A percentile compares a stretch with the other conserved stretches of the same genome.
Evolutionary conservation across 2,113 vertebrate genomes (phyloP).

Genomic region (Bufo bufo): DNA sequence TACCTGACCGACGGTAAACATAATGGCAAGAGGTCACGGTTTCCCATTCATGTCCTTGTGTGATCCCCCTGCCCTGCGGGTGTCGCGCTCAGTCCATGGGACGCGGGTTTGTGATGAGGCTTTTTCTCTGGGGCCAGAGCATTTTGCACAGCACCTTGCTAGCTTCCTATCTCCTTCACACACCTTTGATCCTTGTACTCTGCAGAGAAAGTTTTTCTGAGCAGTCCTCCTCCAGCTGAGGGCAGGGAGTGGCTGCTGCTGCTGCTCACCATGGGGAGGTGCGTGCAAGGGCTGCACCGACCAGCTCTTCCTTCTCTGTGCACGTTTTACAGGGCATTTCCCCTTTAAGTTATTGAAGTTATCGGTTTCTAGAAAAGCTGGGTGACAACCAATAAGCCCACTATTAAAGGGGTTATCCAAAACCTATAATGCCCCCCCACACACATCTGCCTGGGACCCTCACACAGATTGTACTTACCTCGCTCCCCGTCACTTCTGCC

Average conservation of each 20-base stretch:
- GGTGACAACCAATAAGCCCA: background rate
- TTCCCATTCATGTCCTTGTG: background rate
- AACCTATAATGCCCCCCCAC: too few species aligned
- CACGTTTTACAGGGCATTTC: background rate
- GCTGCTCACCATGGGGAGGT: too few species aligned
- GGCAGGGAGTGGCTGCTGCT: background rate
- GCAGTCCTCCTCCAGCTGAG: too few species aligned
- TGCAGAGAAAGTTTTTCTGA: background rate
- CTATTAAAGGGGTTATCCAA: too few species aligned
- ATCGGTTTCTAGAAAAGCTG: background rate
- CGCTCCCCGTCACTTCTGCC: too few species aligned
- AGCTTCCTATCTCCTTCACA: background rate
- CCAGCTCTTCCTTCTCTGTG: too few species aligned
- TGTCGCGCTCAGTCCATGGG: background rate
- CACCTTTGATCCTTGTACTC: conserved; percentile 25
- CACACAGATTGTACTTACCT: too few species aligned
- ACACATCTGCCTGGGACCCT: too few species aligned
- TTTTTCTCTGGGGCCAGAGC: too few species aligned
- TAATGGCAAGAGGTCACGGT: background rate
- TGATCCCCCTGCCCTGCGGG: background rate
- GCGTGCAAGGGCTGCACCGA: too few species aligned
- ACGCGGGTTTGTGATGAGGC: background rate
- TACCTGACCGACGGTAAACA: background rate
- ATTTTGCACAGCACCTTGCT: background rate
- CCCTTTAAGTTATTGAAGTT: background rate